A percentile compares a stretch with the other conserved stretches of the same genome.
These are phyloP conservation scores for Haplochromis burtoni DNA, from an alignment of 2,113 vertebrate genomes.

Conservation along the genomic window DNA sequence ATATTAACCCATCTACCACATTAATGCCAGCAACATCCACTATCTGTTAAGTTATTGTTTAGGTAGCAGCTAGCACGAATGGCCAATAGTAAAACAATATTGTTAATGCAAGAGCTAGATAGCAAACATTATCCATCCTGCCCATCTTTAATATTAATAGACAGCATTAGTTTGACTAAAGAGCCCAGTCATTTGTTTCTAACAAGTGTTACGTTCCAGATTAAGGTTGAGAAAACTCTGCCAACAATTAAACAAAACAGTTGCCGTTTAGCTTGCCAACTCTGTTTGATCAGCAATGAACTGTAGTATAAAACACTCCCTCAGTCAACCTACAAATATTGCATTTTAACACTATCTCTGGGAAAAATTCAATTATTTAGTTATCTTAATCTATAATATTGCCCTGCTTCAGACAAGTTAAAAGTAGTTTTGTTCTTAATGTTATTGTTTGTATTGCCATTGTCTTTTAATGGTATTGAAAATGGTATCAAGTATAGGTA, in stretches of 20 bases:
- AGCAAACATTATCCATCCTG: neutral
- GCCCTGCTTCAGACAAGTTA: neutral
- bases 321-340: neutral
- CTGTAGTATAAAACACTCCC: neutral
- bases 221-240: neutral
- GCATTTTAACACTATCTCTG: neutral
- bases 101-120: neutral
- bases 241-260: neutral
- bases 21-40: neutral
- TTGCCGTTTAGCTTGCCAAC: neutral
- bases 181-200: neutral
- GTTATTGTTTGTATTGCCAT: neutral
- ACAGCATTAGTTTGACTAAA: neutral
- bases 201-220: neutral
- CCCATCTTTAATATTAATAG: neutral
- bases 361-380: neutral
- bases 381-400: neutral
- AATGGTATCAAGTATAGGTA: neutral
- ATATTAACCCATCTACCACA: neutral
- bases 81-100: neutral
- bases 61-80: rapidly evolving
- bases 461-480: neutral
- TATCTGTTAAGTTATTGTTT: neutral
- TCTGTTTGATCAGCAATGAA: neutral
- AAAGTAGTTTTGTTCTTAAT: neutral